Evolutionary conservation across 2,888 invertebrate species (phyloP), one percentile per base, ranked within the genome.

Genomic region (Andrena bucephala): DNA sequence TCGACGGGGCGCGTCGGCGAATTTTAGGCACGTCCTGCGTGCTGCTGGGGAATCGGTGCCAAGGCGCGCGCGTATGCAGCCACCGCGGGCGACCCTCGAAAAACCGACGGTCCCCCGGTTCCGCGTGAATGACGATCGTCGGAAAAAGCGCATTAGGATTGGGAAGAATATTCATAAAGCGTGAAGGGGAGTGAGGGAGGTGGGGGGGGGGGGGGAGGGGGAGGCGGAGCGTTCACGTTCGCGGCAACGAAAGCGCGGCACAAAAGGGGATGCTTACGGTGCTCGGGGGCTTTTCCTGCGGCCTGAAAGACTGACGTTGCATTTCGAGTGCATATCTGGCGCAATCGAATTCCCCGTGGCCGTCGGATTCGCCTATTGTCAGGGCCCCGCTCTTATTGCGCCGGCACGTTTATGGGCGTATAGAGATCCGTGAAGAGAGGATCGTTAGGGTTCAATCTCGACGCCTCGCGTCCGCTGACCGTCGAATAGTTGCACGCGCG

Each of bases 261-360:
- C 33, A 79, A 83, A 83, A 71, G 78, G 60, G 73, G 72, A 73
- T 57, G 73, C 65, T 62, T 33, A 62, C 69, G 62, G 52, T 62
- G 77, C 73, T 76, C 31, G 48, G 62, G 48, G 74, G 78, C 79
- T 75, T 69, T 83, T 78, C 78, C 83, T 72, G 78, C 69, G 54
- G 54, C 33, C 60, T 83, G 84, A 84, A 84, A 83, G 84, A 84
- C 84, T 76, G 84, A 79, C 84, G 84, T 76, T 79, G 84, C 84
- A 84, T 83, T 84, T 69, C 68, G 33, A 54, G 73, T 81, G 75
- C 84, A 74, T 81, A 82, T 74, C 75, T 77, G 70, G 79, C 67
- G 75, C 72, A 75, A 80, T 73, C 83, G 72, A 85, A 86, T 87
- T 85, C 85, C 24, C 62, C 84, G 74, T 79, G 78, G 74, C 86